Evolutionary conservation across 1,140 invertebrate species (phyloP), one percentile per base, ranked within the genome.

Genomic region (Aphelenchoides avenae): DNA sequence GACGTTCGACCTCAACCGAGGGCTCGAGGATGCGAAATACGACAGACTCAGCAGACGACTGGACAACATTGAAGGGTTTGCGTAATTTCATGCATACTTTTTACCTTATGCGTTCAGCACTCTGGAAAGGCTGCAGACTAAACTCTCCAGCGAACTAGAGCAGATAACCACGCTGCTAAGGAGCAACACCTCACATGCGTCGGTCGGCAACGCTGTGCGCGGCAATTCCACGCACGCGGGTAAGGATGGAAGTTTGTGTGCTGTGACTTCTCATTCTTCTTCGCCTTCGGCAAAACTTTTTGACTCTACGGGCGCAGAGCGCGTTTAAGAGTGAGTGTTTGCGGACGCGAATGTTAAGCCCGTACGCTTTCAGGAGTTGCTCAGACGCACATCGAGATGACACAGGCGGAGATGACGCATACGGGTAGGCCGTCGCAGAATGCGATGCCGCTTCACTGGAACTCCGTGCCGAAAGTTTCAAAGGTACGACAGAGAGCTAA

Each of bases 61-160:
- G 44, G 61, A 64, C 43, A 57, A 60, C 30, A 64, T 64, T 42
- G 62, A 65, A 64, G 29, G 34, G 61, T 65, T 44, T 27, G 57
- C 22, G 26, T 48, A 15, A 13, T 13, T 54, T 54, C 15, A 1
- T 7, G 9, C 11, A 31, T 34, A 30, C 5, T 31, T 56, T 57
- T 57, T 22, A 15, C 30, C 27, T 46, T 51, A 51, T 51, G 37
- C 13, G 3, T 33, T 24, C 31, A 48, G 27, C 39, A n/a, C 18
- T 20, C 22, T n/a, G 37, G 37, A 24, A 44, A 44, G 39, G 39
- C 13, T 13, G 13, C 13, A 44, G 42, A 13, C 13, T 36, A 13
- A 40, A n/a, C 41, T 51, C 34, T 61, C 60, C 27, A 5, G 7
- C 26, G 22, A 18, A 51, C 31, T 33, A 24, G 60, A 53, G 30